These are phyloP conservation scores for Malurus leucopterus DNA, from an alignment of 2,797 vertebrate genomes.

Conservation along the genomic window DNA sequence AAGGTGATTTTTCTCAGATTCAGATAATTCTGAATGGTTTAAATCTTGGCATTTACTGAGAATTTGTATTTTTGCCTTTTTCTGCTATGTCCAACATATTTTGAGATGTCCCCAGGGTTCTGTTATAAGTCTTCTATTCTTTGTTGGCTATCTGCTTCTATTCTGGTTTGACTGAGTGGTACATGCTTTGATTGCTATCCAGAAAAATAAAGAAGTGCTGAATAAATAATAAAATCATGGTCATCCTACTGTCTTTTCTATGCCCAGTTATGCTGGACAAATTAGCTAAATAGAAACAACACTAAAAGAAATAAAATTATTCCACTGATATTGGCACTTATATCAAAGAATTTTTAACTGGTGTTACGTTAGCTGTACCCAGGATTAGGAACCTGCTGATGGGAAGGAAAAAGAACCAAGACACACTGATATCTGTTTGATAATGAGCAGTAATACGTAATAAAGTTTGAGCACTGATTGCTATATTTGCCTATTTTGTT, in stretches of 20 bases:
- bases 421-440: background rate
- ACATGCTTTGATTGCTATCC: background rate
- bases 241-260: background rate
- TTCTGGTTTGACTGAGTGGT: background rate
- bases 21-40: background rate
- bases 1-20: background rate
- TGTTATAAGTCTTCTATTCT: background rate
- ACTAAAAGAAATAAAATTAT: background rate
- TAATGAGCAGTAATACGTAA: background rate
- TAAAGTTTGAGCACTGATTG: background rate
- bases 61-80: constrained; percentile 6
- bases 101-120: background rate
- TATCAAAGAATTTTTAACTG: constrained; percentile 2
- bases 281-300: background rate
- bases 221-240: background rate
- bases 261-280: background rate
- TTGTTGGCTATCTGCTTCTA: background rate
- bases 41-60: background rate
- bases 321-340: background rate
- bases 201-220: background rate
- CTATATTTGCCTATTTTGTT: background rate
- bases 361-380: background rate
- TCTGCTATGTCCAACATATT: background rate
- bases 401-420: background rate
- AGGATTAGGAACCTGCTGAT: background rate